These are phyloP conservation scores for Drosophila gaucha DNA, from an alignment of 2,888 invertebrate species.

Conservation along the genomic window DNA sequence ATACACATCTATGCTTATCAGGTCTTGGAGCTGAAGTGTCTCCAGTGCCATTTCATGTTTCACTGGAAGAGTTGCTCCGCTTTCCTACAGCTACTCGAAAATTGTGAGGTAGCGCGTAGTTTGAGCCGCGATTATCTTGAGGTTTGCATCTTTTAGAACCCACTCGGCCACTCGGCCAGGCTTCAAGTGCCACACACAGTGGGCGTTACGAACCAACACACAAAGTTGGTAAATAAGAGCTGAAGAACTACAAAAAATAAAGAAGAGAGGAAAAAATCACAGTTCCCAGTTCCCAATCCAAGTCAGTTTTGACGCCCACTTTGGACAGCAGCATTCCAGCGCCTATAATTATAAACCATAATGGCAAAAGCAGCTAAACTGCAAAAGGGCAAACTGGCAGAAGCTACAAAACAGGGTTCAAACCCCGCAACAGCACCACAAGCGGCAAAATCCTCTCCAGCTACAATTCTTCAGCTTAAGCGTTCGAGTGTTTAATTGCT, in stretches of 20 bases:
- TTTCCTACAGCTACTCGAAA: slow-evolving; percentile 20
- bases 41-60: slow-evolving; percentile 59
- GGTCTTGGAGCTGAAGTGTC: slow-evolving; percentile 37
- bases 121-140: slow-evolving; percentile 22
- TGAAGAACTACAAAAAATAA: background rate
- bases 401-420: slow-evolving; percentile 10
- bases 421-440: background rate
- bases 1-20: slow-evolving; percentile 37
- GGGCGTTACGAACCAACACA: slow-evolving; percentile 40
- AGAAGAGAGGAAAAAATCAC: background rate
- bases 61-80: slow-evolving; percentile 41
- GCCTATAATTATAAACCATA: slow-evolving; percentile 77
- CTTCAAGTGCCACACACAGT: slow-evolving; percentile 44
- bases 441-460: slow-evolving; percentile 16
- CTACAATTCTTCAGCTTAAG: slow-evolving; percentile 38
- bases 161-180: slow-evolving; percentile 11
- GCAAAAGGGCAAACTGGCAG: slow-evolving; percentile 27
- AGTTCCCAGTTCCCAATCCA: slow-evolving; percentile 15
- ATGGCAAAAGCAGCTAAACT: slow-evolving; percentile 63
- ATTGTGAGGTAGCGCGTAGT: slow-evolving; percentile 24
- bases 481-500: slow-evolving; percentile 76
- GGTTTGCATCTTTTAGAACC: slow-evolving; percentile 40
- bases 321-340: slow-evolving; percentile 62
- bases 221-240: background rate
- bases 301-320: slow-evolving; percentile 58